Conservation (phyloP, 2,113 vertebrate species). For the Mus spicilegus region DNA sequence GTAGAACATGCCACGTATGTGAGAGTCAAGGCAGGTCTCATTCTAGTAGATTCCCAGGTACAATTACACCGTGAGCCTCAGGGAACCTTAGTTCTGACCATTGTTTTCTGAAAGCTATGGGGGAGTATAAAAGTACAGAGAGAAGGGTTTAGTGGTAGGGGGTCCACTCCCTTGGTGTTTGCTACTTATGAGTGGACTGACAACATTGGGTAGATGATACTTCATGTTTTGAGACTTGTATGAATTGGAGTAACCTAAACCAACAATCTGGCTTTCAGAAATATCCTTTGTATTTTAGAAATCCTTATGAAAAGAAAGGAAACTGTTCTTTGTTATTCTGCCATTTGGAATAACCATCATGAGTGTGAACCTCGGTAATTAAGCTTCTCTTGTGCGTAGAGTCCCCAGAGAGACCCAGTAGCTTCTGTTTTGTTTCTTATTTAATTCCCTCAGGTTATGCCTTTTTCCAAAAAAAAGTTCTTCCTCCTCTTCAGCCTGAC, state of each 20-base stretch:
- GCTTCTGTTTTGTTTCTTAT: neutral
- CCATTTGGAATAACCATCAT: neutral
- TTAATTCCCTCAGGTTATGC: neutral
- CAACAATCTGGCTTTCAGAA: neutral
- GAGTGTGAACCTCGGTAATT: neutral
- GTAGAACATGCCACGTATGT: fast-evolving
- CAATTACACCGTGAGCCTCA: neutral
- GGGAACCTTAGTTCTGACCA: neutral
- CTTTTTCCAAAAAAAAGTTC: neutral
- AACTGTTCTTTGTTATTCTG: neutral
- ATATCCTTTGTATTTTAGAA: neutral
- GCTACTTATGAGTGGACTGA: neutral
- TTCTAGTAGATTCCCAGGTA: neutral
- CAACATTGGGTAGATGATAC: fast-evolving
- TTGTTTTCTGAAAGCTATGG: no score
- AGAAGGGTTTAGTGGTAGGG: neutral
- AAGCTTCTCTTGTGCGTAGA: neutral
- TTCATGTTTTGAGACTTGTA: neutral
- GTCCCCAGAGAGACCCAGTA: neutral
- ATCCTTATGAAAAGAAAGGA: neutral
- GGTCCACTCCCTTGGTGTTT: neutral
- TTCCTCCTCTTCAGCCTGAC: neutral
- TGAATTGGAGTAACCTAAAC: neutral
- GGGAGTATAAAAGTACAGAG: neutral
- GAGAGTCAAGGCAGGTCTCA: neutral